Evolutionary conservation across 2,888 invertebrate species (phyloP), one percentile per base, ranked within the genome.

Genomic region (Harpalus rufipes): DNA sequence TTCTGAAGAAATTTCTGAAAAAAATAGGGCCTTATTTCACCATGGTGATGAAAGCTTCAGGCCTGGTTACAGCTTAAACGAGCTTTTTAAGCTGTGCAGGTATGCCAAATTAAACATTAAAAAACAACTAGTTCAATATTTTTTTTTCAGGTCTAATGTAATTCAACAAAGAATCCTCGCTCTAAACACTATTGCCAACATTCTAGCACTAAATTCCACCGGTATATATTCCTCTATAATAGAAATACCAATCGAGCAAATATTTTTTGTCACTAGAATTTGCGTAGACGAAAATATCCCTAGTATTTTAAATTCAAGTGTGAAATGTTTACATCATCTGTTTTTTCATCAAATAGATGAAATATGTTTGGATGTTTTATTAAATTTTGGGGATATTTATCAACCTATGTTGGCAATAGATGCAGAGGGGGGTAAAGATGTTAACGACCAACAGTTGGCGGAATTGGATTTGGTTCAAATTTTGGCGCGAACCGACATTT

Each of bases 31-130:
- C 59, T 92, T 99, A 14, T 97, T 97, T 90, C 96, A 98, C 90
- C 99, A 99, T 91, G 98, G 98, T 0, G 96, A 97, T 87, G 98
- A 99, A 90, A 96, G 97, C 7, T 96, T 95, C 86, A 93, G 97
- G 86, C 96, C 98, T 1, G 98, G 98, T 0, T 99, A 98, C 90
- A 95, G 97, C 0, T 90, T 99, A 10, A 96, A 96, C 87, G 99
- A 99, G 91, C 90, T 98, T 0, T 95, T 98, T 88, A 95, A 96
- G 86, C 91, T 98, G 0, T 94, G 95, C 44, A 92, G 95, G 88
- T 92, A 87, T 8, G 83, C 59, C 14, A 32, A 32, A 32, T 32
- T 32, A 25, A 25, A 25, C 3, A 25, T 25, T 25, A 32, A 32
- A 32, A 3, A 32, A 32, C 21, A 21, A n/a, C n/a, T n/a, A n/a